Evolutionary conservation across 1,140 invertebrate genomes (phyloP).

Genomic region (Lutraria rhynchaena): DNA sequence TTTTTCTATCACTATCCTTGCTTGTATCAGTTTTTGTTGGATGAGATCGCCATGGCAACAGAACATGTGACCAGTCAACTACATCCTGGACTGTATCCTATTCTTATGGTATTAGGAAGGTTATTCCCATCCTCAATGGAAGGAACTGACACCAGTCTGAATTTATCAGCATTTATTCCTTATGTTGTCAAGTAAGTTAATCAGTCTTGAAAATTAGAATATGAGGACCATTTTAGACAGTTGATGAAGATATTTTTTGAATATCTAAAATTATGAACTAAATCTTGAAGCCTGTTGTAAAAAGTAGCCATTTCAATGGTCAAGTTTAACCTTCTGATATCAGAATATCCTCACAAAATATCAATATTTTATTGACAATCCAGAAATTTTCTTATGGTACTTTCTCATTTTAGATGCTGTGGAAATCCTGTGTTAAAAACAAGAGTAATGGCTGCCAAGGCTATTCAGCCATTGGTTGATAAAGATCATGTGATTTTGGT

Average conservation of each 20-base stretch:
- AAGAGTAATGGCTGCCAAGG: constrained; percentile 87
- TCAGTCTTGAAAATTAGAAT: not conserved
- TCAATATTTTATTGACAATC: too few species aligned
- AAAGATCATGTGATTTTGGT: constrained; percentile 76
- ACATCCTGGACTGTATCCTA: constrained; percentile 87
- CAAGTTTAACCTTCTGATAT: too few species aligned
- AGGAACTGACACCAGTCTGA: constrained; percentile 86
- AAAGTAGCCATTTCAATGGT: too few species aligned
- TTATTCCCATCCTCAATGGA: constrained; percentile 90
- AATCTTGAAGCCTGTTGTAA: too few species aligned
- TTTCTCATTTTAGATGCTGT: constrained; percentile 72
- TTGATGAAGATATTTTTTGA: too few species aligned
- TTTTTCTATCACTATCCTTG: constrained; percentile 94
- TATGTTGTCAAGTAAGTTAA: constrained; percentile 74
- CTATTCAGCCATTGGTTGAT: constrained; percentile 86
- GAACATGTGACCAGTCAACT: constrained; percentile 81
- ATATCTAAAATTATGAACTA: too few species aligned
- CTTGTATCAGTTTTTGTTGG: constrained; percentile 90
- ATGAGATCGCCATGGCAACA: constrained; percentile 85
- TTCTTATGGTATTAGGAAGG: constrained; percentile 90
- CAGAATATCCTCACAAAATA: too few species aligned
- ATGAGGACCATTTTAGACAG: not conserved
- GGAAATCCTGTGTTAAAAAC: constrained; percentile 85
- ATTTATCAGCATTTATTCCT: constrained; percentile 82
- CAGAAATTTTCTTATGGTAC: too few species aligned